phyloP scores from a whole-genome alignment of 2,797 vertebrate genomes.

The Aselliscus stoliczkanus region DNA sequence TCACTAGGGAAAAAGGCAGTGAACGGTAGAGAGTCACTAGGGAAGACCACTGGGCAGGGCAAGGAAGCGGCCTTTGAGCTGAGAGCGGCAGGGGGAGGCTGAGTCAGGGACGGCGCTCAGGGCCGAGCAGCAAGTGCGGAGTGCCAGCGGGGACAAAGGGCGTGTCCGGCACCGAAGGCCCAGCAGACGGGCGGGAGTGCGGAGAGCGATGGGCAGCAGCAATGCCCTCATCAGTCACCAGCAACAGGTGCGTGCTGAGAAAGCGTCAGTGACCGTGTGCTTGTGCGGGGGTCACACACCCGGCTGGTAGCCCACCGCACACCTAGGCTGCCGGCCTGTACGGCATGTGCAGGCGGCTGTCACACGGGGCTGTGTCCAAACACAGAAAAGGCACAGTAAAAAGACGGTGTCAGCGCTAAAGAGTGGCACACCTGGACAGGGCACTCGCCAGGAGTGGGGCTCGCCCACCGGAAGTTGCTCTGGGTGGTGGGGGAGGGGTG shows the following conservation, averaged over 20 bases:
- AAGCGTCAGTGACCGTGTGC: rapidly evolving
- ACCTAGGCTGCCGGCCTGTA: neutral
- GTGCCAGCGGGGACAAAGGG: neutral
- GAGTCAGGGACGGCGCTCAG: too few relatives aligned
- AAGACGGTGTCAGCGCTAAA: too few relatives aligned
- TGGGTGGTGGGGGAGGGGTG: neutral
- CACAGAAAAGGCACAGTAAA: neutral
- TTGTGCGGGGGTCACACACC: too few relatives aligned
- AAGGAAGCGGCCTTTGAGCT: rapidly evolving
- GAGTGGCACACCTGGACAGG: rapidly evolving
- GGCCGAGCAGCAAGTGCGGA: neutral
- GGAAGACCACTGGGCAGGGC: neutral
- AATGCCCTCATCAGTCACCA: rapidly evolving
- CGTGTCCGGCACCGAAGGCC: rapidly evolving
- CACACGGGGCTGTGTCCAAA: neutral
- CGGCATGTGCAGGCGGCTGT: neutral
- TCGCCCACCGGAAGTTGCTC: neutral
- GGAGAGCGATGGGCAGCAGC: rapidly evolving
- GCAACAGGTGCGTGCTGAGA: too few relatives aligned
- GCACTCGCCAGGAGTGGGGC: neutral
- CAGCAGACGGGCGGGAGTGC: rapidly evolving
- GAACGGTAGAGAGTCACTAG: too few relatives aligned
- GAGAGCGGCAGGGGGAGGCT: neutral
- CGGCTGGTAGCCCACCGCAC: neutral
- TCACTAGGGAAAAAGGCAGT: too few relatives aligned